Conservation (phyloP, 2,888 invertebrate genomes). For the Meloe dianella region DNA sequence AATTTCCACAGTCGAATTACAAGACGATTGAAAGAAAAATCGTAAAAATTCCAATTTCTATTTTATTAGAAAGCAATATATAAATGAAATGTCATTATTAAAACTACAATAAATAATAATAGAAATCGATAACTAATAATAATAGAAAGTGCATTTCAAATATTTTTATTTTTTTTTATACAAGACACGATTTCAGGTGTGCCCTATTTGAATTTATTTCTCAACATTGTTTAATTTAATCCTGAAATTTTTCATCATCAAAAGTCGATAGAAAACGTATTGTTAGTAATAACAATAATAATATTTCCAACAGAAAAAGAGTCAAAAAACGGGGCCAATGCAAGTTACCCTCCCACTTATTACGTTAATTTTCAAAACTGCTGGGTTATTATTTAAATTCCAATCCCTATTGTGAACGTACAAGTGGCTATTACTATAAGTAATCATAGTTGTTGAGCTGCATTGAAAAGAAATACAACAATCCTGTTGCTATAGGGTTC, state of each 20-base stretch:
- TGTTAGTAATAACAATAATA: not conserved
- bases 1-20: not conserved
- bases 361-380: constrained; percentile 57
- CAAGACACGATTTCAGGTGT: constrained; percentile 3
- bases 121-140: constrained; percentile 4
- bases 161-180: not conserved
- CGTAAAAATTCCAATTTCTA: not conserved
- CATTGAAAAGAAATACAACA: constrained; percentile 44
- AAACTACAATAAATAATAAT: constrained; percentile 4
- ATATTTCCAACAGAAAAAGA: not conserved
- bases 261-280: no score
- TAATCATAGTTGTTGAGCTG: constrained; percentile 53
- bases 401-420: constrained; percentile 57
- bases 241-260: not conserved
- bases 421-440: constrained; percentile 55
- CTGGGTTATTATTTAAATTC: constrained; percentile 58
- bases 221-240: not conserved
- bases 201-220: not conserved
- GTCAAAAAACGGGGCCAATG: constrained; percentile 24
- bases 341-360: constrained; percentile 47
- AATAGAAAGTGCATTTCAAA: not conserved
- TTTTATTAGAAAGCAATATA: not conserved
- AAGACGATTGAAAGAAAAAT: not conserved
- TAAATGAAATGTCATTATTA: not conserved
- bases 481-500: constrained; percentile 44